phyloP scores from a whole-genome alignment of 2,113 vertebrate species.

The Gnathonemus longibarbis region DNA sequence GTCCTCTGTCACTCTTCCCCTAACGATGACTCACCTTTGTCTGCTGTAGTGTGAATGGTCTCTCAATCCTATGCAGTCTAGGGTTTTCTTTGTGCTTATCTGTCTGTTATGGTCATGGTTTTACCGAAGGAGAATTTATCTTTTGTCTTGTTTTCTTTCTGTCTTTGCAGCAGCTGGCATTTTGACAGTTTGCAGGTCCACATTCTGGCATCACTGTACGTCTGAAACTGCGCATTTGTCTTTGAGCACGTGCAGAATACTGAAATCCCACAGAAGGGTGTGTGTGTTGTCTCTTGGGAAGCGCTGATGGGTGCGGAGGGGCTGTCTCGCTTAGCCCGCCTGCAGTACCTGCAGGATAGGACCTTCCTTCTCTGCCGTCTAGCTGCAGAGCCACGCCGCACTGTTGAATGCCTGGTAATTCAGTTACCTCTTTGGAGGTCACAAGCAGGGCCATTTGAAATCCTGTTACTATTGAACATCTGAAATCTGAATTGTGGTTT shows the following conservation, averaged over 20 bases:
- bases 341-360: neutral
- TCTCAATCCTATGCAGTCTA: neutral
- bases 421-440: neutral
- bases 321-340: neutral
- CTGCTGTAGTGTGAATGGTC: neutral
- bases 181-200: neutral
- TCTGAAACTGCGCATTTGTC: neutral
- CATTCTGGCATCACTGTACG: neutral
- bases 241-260: neutral
- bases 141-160: neutral
- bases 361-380: neutral
- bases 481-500: slow-evolving; percentile 12
- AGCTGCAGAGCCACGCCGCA: neutral
- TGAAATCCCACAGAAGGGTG: neutral
- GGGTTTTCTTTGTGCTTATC: neutral
- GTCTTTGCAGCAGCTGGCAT: neutral
- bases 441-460: neutral
- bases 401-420: neutral
- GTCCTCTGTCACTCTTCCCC: neutral
- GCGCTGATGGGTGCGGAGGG: neutral
- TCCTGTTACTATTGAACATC: slow-evolving; percentile 1
- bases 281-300: neutral
- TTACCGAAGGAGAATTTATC: neutral
- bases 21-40: neutral
- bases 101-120: neutral